Conservation (phyloP, 1,140 invertebrate species). For the Drosophila serrata region DNA sequence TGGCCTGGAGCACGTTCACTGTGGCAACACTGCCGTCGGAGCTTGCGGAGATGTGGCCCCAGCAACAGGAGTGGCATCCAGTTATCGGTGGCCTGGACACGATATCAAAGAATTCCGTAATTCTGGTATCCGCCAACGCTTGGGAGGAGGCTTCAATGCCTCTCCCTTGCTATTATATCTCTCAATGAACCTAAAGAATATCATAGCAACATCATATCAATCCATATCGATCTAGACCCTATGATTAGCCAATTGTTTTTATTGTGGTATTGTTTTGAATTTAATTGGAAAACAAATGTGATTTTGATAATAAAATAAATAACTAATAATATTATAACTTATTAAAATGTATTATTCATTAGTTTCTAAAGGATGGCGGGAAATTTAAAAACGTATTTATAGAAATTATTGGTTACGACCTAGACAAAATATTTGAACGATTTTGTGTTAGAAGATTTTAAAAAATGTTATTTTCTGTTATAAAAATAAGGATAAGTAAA, state of each 20-base stretch:
- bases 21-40: conserved; percentile 75
- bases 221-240: conserved; percentile 70
- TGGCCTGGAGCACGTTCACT: conserved; percentile 61
- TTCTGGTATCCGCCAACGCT: neutral
- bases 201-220: conserved; percentile 84
- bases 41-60: conserved; percentile 17
- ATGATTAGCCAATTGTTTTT: conserved; percentile 52
- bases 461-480: neutral
- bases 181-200: conserved; percentile 80
- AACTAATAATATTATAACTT: neutral
- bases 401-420: neutral
- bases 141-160: conserved; percentile 12
- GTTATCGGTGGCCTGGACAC: conserved; percentile 60
- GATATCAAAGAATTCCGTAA: conserved; percentile 62
- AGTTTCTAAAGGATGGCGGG: neutral
- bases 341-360: neutral
- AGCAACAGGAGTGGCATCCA: conserved; percentile 17
- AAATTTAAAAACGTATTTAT: neutral
- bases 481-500: neutral
- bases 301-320: conserved; percentile 54
- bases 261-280: conserved; percentile 19
- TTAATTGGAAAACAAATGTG: conserved; percentile 55
- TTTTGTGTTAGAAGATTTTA: neutral
- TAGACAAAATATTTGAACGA: neutral
- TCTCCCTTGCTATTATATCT: conserved; percentile 30